phyloP scores from a whole-genome alignment of 2,113 vertebrate genomes.

The Gallinago paraguaiae region DNA sequence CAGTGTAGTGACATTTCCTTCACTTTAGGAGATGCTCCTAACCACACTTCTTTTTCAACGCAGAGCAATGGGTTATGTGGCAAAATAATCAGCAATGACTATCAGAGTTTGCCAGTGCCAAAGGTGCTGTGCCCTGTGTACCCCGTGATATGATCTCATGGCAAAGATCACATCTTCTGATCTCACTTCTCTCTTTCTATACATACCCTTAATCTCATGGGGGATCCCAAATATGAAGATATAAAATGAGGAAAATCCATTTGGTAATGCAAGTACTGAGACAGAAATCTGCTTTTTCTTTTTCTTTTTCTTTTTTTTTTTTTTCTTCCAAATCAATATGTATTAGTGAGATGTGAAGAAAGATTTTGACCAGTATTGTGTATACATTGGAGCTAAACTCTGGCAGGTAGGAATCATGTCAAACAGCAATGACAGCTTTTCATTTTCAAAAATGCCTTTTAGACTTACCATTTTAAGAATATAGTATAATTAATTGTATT shows the following conservation, averaged over 20 bases:
- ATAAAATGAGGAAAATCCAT: not conserved
- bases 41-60: not conserved
- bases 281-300: not conserved
- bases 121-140: not conserved
- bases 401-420: not conserved
- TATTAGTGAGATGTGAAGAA: not conserved
- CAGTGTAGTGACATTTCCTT: not conserved
- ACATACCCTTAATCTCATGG: not conserved
- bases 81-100: not conserved
- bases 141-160: fast-evolving
- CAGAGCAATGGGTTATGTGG: not conserved
- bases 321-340: not conserved
- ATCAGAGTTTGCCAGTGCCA: not conserved
- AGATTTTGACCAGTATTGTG: not conserved
- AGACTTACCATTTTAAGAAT: slow-evolving; percentile 66
- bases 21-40: not conserved
- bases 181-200: not conserved
- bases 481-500: not conserved
- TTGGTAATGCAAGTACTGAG: not conserved
- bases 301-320: not conserved
- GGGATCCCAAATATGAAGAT: not conserved
- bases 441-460: not conserved
- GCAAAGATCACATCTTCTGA: not conserved
- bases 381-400: not conserved
- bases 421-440: not conserved